phyloP scores from a whole-genome alignment of 2,797 vertebrate genomes.

The Gobio occitaniae region DNA sequence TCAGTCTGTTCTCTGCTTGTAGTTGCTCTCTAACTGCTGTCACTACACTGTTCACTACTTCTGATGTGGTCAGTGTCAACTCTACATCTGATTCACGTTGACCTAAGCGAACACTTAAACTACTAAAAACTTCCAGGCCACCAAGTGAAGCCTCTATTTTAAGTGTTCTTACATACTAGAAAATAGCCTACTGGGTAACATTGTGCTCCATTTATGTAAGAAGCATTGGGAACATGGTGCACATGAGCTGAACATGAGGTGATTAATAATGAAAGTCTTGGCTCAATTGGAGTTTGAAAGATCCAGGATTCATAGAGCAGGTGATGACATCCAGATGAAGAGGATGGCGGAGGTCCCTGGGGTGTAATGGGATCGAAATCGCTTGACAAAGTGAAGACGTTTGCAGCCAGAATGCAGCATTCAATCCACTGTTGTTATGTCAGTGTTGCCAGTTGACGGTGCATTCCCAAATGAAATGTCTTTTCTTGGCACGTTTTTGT shows the following conservation, averaged over 20 bases:
- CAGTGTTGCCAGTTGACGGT: neutral
- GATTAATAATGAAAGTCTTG: constrained; percentile 30
- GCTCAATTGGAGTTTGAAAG: neutral
- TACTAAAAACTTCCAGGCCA: neutral
- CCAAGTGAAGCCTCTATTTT: neutral
- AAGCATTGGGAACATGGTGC: neutral
- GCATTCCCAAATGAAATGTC: constrained; percentile 1
- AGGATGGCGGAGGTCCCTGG: neutral
- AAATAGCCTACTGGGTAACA: neutral
- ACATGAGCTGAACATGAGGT: neutral
- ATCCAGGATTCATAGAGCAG: neutral
- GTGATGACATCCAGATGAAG: neutral
- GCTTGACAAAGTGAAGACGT: neutral
- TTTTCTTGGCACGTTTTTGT: neutral
- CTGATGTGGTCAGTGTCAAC: neutral
- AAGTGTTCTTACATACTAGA: neutral
- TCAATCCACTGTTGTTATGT: neutral
- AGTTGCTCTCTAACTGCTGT: constrained; percentile 6
- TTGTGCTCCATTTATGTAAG: constrained; percentile 1
- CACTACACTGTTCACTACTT: neutral
- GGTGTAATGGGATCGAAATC: neutral
- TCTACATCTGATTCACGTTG: neutral
- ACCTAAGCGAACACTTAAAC: neutral
- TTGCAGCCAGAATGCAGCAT: neutral
- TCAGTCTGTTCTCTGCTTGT: constrained; percentile 61